Base-by-base conservation (phyloP, 2,797 vertebrate genomes). In the Menidia menidia region DNA sequence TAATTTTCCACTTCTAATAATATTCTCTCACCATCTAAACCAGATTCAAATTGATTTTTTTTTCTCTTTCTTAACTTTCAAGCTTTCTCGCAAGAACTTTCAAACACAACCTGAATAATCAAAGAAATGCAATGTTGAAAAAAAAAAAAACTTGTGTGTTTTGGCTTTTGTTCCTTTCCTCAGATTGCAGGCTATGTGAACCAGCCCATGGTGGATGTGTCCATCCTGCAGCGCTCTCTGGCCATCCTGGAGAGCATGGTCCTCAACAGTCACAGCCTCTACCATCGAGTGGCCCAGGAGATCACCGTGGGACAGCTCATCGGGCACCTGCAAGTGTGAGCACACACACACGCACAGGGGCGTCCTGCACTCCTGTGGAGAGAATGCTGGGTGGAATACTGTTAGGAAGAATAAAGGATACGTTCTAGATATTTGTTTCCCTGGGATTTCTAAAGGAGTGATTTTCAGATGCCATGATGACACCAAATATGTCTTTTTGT, bases 231-330 rank as follows among this genome's bases (percentile, higher is more conserved):
- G 92, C 93, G 98, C 56, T 99, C 98, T 3, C 91, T 99, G 77
- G 98, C 98, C 82, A 98, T 99, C 86, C 91, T 99, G 61, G 98
- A 99, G 93, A 99, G 98, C 90, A 97, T 99, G 97, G 98, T 99
- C 75, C 92, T 99, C 71, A 99, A 99, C 93, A 99, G 98, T 88
- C 97, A 98, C 90, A 98, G 94, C 71, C 95, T 99, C 14, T 99
- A 99, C 90, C 97, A 97, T 85, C 96, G 97, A 53, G 95, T 99
- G 75, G 97, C 97, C 0, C 96, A 98, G 82, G 97, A 99, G 83
- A 97, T 98, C 95, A 98, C 97, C 0, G 97, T 99, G 82, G 97
- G 96, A 79, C 98, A 99, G 85, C 97, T 99, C 90, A 98, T 98
- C 94, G 96, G 96, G 68, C 98, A 99, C 94, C 95, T 99, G 88